Conservation (phyloP, 2,797 vertebrate genomes). For the Rhabdophis nuchalis region DNA sequence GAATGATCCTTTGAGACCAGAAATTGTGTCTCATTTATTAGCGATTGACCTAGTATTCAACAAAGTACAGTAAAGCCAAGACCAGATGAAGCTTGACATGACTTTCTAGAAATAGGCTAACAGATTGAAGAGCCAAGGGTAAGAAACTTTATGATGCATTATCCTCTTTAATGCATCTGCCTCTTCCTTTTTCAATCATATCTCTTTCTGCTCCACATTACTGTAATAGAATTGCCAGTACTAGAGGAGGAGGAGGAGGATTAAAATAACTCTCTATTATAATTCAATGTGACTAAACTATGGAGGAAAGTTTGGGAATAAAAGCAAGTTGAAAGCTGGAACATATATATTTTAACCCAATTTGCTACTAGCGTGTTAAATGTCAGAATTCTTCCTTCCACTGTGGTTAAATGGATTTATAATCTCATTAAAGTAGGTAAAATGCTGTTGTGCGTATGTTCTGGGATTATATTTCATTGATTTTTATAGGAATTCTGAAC, state of each 20-base stretch:
- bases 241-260: neutral
- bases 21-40: neutral
- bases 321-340: neutral
- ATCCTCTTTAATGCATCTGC: neutral
- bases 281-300: neutral
- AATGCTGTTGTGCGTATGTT: neutral
- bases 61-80: neutral
- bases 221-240: neutral
- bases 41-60: neutral
- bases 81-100: neutral
- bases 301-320: neutral
- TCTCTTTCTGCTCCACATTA: neutral
- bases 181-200: neutral
- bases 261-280: neutral
- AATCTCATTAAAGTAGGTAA: neutral
- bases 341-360: neutral
- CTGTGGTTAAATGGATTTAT: neutral
- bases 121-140: neutral
- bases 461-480: neutral
- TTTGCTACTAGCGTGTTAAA: neutral
- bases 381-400: neutral
- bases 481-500: neutral
- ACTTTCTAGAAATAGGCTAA: neutral
- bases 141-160: neutral
- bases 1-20: neutral